Percentiles rank a stretch among this genome's conserved stretches.
These are phyloP conservation scores for Nymphalis urticae DNA, from an alignment of 2,888 invertebrate genomes.

Conservation along the genomic window DNA sequence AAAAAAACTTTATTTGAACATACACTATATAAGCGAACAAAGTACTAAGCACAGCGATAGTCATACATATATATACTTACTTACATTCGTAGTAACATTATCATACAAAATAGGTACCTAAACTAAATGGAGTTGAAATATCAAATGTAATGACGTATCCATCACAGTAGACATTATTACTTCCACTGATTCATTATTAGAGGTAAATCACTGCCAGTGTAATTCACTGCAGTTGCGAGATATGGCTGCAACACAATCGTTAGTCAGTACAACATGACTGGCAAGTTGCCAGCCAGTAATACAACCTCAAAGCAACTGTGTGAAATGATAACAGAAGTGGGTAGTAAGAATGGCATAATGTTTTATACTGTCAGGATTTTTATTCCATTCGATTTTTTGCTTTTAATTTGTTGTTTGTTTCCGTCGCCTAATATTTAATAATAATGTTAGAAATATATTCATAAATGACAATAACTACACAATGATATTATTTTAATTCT, in stretches of 20 bases:
- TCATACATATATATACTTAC: not conserved
- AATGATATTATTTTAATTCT: too few species aligned
- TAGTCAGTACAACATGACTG: slow-evolving; percentile 40
- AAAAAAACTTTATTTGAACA: too few species aligned
- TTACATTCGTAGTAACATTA: not conserved
- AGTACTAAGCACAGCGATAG: not conserved
- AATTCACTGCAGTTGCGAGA: slow-evolving; percentile 27
- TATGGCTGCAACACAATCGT: slow-evolving; percentile 39
- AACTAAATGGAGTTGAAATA: not conserved
- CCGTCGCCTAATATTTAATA: too few species aligned
- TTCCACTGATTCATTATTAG: slow-evolving; percentile 13
- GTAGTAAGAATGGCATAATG: slow-evolving; percentile 37
- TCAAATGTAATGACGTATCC: not conserved
- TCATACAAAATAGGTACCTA: not conserved
- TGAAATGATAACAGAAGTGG: slow-evolving; percentile 39
- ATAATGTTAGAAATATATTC: too few species aligned
- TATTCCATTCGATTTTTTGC: not conserved
- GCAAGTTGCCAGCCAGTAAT: slow-evolving; percentile 40
- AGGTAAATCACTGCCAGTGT: slow-evolving; percentile 11
- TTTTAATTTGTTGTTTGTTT: not conserved
- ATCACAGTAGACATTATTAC: slow-evolving; percentile 10
- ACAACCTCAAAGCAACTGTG: slow-evolving; percentile 40
- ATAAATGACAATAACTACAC: too few species aligned
- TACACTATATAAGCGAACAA: too few species aligned
- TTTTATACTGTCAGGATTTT: slow-evolving; percentile 19